A percentile compares a stretch with the other conserved stretches of the same genome.
phyloP scores from a whole-genome alignment of 2,113 vertebrate genomes.

The Microtus oregoni region DNA sequence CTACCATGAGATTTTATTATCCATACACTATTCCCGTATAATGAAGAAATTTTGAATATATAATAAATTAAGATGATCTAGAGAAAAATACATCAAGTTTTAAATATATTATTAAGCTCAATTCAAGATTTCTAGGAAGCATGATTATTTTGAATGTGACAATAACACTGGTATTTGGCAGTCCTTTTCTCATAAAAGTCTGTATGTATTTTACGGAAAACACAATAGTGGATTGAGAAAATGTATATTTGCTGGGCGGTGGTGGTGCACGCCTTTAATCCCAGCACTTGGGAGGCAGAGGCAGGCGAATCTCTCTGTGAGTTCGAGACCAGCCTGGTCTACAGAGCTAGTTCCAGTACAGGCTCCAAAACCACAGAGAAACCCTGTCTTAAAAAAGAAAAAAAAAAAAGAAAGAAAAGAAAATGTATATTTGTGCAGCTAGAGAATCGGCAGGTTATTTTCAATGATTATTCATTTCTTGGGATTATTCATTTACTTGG shows the following conservation, averaged over 20 bases:
- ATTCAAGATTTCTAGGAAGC: neutral
- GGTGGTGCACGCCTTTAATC: too few species aligned
- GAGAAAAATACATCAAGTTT: neutral
- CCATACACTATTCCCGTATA: neutral
- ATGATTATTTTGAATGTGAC: neutral
- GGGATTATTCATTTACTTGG: neutral
- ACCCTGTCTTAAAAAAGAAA: too few species aligned
- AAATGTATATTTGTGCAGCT: neutral
- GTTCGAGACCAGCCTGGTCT: too few species aligned
- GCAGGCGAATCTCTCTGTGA: too few species aligned
- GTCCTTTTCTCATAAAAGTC: neutral
- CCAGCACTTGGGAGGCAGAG: too few species aligned
- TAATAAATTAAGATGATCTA: neutral
- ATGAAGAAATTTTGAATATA: neutral
- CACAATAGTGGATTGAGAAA: neutral
- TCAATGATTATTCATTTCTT: neutral
- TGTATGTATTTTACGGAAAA: neutral
- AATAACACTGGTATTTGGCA: neutral
- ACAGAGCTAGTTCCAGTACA: too few species aligned
- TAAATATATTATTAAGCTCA: neutral
- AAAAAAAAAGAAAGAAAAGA: neutral
- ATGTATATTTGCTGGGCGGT: neutral
- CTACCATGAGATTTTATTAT: neutral
- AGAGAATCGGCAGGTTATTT: neutral
- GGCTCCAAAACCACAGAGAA: too few species aligned